Percentiles rank a stretch among this genome's conserved stretches.
phyloP scores from a whole-genome alignment of 2,797 vertebrate species.

The Rachycentron canadum region DNA sequence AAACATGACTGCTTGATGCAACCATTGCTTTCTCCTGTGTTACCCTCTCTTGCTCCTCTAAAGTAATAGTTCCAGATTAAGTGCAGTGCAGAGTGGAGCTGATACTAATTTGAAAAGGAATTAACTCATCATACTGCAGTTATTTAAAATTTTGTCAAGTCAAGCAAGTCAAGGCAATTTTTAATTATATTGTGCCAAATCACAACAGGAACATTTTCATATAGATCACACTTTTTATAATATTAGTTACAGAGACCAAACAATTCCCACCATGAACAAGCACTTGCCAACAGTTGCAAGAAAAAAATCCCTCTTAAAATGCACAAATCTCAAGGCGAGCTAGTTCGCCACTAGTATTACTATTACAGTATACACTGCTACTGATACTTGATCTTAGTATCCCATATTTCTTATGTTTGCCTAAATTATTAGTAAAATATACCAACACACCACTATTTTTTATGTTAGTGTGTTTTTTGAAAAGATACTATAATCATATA shows the following conservation, averaged over 20 bases:
- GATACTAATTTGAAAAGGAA: neutral
- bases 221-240: too few species aligned
- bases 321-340: too few species aligned
- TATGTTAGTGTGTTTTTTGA: neutral
- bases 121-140: neutral
- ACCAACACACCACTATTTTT: neutral
- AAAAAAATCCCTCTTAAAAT: too few species aligned
- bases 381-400: neutral
- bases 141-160: neutral
- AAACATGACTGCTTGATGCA: slow-evolving; percentile 78
- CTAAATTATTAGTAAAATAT: neutral
- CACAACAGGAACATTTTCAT: too few species aligned
- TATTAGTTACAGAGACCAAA: too few species aligned
- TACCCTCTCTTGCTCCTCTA: slow-evolving; percentile 22
- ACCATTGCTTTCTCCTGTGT: slow-evolving; percentile 61
- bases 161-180: too few species aligned
- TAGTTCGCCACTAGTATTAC: neutral
- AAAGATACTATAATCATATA: neutral
- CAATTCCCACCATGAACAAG: too few species aligned
- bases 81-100: slow-evolving; percentile 7
- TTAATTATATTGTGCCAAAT: too few species aligned
- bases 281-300: too few species aligned
- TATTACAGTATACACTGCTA: neutral
- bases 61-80: slow-evolving; percentile 26
- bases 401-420: neutral